These are phyloP conservation scores for Campoplex nolae DNA, from an alignment of 2,888 invertebrate genomes.

Conservation along the genomic window DNA sequence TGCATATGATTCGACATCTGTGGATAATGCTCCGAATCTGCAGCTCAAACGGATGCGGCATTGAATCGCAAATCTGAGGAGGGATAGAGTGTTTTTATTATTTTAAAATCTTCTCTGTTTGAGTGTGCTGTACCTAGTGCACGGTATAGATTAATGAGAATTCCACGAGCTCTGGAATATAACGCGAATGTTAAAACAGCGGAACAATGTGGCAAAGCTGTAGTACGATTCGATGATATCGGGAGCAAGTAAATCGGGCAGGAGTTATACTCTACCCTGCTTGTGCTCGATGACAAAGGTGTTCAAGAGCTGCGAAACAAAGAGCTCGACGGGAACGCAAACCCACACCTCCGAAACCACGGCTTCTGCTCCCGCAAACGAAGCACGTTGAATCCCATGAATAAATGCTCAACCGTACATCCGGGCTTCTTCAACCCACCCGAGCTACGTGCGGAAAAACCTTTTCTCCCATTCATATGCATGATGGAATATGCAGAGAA, in stretches of 20 bases:
- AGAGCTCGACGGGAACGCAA: constrained; percentile 55
- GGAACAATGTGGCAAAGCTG: constrained; percentile 23
- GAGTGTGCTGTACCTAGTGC: constrained; percentile 22
- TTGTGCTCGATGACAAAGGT: constrained; percentile 60
- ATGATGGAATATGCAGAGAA: constrained; percentile 77
- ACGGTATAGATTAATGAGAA: constrained; percentile 46
- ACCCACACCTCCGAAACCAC: constrained; percentile 46
- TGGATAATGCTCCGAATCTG: constrained; percentile 28
- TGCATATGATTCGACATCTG: constrained; percentile 21
- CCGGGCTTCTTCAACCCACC: constrained; percentile 62
- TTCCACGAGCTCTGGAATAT: constrained; percentile 12
- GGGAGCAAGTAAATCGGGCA: constrained; percentile 10
- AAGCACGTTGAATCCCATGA: constrained; percentile 70
- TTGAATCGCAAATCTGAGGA: constrained; percentile 60
- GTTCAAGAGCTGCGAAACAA: constrained; percentile 63
- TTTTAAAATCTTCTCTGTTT: constrained; percentile 21
- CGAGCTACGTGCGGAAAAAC: constrained; percentile 64
- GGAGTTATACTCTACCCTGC: constrained; percentile 32
- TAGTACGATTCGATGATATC: constrained; percentile 64
- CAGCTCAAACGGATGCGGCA: constrained; percentile 1
- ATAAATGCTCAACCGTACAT: constrained; percentile 70
- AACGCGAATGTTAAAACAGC: constrained; percentile 37
- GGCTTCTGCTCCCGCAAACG: constrained; percentile 65
- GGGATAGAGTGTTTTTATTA: not conserved
- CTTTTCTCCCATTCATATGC: constrained; percentile 79